Conservation (phyloP, 2,888 invertebrate genomes). For the Nymphalis c-album region DNA sequence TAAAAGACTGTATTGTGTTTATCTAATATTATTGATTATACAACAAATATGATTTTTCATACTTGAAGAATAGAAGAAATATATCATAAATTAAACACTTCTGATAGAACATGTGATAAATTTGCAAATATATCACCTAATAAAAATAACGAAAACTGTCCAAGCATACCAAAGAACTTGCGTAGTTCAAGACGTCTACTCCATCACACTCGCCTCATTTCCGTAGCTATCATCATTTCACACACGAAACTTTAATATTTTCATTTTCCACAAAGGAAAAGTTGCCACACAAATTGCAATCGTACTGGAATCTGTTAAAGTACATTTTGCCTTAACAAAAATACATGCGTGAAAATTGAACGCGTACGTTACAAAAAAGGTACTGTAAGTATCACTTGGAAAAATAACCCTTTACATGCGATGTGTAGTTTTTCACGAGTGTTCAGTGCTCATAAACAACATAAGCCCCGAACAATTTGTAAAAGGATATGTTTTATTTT, state of each 20-base stretch:
- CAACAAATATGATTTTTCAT: too few relatives aligned
- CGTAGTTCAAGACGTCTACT: conserved; percentile 25
- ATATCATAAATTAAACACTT: too few relatives aligned
- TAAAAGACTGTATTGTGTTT: too few relatives aligned
- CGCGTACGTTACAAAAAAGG: conserved; percentile 42
- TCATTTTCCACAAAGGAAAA: conserved; percentile 41
- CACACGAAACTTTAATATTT: conserved; percentile 61
- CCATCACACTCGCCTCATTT: conserved; percentile 50
- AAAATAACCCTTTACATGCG: conserved; percentile 39
- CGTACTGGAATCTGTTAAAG: background rate
- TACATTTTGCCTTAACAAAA: background rate
- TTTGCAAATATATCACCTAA: background rate
- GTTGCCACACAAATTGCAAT: conserved; percentile 8
- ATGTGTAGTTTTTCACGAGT: conserved; percentile 41
- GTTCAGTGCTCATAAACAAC: conserved; percentile 39
- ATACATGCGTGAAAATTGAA: conserved; percentile 30
- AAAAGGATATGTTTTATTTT: conserved; percentile 16
- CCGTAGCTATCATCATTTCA: conserved; percentile 53
- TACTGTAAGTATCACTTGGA: conserved; percentile 37
- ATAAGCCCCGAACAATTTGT: conserved; percentile 28
- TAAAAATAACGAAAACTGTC: conserved; percentile 17
- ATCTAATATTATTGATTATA: too few relatives aligned
- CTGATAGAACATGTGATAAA: background rate
- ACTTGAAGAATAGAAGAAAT: too few relatives aligned
- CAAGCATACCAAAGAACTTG: conserved; percentile 12